phyloP scores from a whole-genome alignment of 2,888 invertebrate species.

The Tenthredo livida region DNA sequence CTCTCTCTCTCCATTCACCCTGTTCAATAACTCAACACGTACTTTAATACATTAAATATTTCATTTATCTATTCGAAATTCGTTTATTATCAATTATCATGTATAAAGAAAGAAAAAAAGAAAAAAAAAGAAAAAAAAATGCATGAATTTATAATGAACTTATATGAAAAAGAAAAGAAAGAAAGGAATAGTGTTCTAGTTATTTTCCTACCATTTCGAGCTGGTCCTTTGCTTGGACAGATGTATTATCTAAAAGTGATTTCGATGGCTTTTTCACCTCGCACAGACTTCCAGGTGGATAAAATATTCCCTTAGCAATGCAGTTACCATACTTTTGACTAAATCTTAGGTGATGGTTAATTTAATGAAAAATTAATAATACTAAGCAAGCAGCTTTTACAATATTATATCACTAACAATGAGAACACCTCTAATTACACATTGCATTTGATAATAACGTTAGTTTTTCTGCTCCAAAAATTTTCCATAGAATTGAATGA shows the following conservation, averaged over 20 bases:
- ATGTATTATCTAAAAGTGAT: background rate
- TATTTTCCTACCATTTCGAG: background rate
- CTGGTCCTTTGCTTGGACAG: conserved; percentile 1
- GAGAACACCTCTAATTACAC: background rate
- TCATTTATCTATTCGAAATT: background rate
- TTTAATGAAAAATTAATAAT: background rate
- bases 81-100: background rate
- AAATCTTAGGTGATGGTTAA: background rate
- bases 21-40: background rate
- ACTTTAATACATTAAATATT: background rate
- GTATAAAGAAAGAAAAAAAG: background rate
- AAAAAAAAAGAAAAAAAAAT: background rate
- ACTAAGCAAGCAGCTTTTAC: background rate
- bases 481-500: background rate
- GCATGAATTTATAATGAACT: background rate
- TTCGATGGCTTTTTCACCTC: background rate
- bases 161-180: background rate
- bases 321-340: background rate
- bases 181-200: too few relatives aligned
- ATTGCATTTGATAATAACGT: background rate
- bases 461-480: background rate
- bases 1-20: background rate
- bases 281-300: background rate
- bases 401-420: background rate
- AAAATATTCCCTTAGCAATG: background rate